Evolutionary conservation across 2,113 vertebrate genomes (phyloP).

Genomic region (Sander vitreus): DNA sequence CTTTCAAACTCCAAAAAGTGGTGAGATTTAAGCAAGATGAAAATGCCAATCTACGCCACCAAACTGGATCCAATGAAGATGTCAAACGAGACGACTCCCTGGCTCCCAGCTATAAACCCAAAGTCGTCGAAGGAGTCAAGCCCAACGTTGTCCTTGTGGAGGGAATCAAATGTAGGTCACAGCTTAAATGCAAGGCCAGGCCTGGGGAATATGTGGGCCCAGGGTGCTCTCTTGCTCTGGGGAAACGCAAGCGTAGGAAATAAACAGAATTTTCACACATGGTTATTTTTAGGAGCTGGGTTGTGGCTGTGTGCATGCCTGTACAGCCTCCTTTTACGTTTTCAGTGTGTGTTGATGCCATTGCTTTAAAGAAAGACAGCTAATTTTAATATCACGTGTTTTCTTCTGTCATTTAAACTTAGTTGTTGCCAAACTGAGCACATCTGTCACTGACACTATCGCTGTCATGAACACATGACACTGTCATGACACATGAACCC

Average conservation of each 20-base stretch:
- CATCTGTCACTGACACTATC: neutral
- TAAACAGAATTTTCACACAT: slow-evolving; percentile 74
- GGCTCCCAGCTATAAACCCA: slow-evolving; percentile 21
- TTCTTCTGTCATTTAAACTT: slow-evolving; percentile 25
- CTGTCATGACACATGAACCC: no score
- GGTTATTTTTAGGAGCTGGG: slow-evolving; percentile 77
- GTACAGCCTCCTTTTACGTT: slow-evolving; percentile 36
- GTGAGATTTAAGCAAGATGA: slow-evolving; percentile 23
- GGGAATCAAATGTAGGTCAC: slow-evolving; percentile 81
- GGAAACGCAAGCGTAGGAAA: slow-evolving; percentile 61
- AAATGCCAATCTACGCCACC: neutral
- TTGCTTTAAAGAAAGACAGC: slow-evolving; percentile 39
- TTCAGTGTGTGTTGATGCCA: slow-evolving; percentile 55
- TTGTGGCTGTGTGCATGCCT: slow-evolving; percentile 42
- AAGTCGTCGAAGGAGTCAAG: slow-evolving; percentile 52
- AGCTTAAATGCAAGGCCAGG: slow-evolving; percentile 65
- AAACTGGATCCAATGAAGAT: slow-evolving; percentile 28
- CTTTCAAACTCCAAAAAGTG: slow-evolving; percentile 39
- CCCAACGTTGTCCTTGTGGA: slow-evolving; percentile 54
- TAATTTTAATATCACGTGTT: slow-evolving; percentile 37
- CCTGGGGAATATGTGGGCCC: slow-evolving; percentile 48
- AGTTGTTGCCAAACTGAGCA: slow-evolving; percentile 13
- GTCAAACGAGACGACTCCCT: slow-evolving; percentile 10
- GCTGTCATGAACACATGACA: no score
- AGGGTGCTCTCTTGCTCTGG: slow-evolving; percentile 64